phyloP scores from a whole-genome alignment of 2,797 vertebrate genomes.

The Caiman crocodilus region DNA sequence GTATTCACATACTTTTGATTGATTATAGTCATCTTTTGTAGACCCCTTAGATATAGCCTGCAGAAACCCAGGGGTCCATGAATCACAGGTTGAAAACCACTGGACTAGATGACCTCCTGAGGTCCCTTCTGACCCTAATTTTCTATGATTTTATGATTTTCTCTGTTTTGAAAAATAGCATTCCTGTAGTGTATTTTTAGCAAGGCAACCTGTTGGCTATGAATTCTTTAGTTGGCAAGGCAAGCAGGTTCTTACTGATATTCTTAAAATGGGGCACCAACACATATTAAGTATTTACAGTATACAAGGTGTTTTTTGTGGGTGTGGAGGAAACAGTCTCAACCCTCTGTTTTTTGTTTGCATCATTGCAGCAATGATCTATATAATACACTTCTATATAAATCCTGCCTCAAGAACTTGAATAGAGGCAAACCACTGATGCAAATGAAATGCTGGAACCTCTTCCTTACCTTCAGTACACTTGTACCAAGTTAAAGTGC shows the following conservation, averaged over 20 bases:
- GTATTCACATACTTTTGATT: no score
- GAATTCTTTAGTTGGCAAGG: conserved; percentile 6
- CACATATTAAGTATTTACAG: background rate
- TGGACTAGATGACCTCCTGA: no score
- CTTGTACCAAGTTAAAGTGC: background rate
- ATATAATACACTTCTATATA: background rate
- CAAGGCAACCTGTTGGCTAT: background rate
- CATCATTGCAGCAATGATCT: background rate
- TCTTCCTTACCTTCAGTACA: background rate
- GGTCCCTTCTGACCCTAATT: no score
- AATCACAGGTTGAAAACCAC: no score
- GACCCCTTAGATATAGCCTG: no score
- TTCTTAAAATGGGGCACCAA: background rate
- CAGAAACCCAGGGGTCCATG: no score
- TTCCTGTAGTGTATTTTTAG: background rate
- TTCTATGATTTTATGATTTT: no score
- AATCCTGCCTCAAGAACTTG: background rate
- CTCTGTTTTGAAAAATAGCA: background rate
- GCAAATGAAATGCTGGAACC: background rate
- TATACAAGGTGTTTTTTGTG: background rate
- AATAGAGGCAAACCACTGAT: background rate
- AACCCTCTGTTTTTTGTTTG: background rate
- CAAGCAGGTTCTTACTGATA: background rate
- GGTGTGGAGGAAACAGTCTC: background rate
- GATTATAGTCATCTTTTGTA: no score